Conservation (phyloP, 2,888 invertebrate species). For the Drosophila macrospina region DNA sequence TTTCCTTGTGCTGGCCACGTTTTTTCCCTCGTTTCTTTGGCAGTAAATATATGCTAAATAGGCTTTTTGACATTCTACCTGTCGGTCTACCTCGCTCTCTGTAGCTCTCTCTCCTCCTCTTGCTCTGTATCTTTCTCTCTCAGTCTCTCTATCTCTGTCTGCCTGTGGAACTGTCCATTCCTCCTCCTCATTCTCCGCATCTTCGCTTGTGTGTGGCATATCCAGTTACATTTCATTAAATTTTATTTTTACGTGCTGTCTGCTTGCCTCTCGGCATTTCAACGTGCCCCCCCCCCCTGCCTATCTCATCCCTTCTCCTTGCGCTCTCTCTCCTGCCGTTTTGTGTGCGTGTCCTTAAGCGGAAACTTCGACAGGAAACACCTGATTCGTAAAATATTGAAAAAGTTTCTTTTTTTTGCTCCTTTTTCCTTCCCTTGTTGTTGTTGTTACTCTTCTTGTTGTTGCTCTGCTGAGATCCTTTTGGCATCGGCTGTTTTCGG, state of each 20-base stretch:
- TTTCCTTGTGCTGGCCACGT: slow-evolving; percentile 33
- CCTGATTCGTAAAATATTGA: slow-evolving; percentile 81
- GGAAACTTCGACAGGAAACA: slow-evolving; percentile 82
- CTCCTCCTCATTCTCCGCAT: background rate
- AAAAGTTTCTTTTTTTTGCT: slow-evolving; percentile 65
- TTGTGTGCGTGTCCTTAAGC: slow-evolving; percentile 76
- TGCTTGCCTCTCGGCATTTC: slow-evolving; percentile 52
- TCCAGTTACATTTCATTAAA: slow-evolving; percentile 82
- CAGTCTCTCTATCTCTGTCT: slow-evolving; percentile 17
- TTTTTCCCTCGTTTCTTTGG: slow-evolving; percentile 37
- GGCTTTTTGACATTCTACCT: slow-evolving; percentile 81
- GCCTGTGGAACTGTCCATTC: background rate
- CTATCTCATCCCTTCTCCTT: background rate
- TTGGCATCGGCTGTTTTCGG: slow-evolving; percentile 43
- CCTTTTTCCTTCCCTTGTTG: slow-evolving; percentile 43
- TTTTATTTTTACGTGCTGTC: slow-evolving; percentile 78
- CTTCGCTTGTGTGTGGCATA: slow-evolving; percentile 40
- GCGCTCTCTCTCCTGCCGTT: background rate
- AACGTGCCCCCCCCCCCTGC: slow-evolving; percentile 2
- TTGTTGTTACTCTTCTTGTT: slow-evolving; percentile 27
- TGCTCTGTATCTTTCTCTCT: background rate
- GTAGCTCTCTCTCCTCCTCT: background rate
- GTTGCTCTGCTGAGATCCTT: slow-evolving; percentile 29
- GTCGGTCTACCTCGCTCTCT: slow-evolving; percentile 27
- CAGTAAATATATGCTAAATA: slow-evolving; percentile 81